phyloP scores from a whole-genome alignment of 2,113 vertebrate genomes.

The Crotalus viridis region DNA sequence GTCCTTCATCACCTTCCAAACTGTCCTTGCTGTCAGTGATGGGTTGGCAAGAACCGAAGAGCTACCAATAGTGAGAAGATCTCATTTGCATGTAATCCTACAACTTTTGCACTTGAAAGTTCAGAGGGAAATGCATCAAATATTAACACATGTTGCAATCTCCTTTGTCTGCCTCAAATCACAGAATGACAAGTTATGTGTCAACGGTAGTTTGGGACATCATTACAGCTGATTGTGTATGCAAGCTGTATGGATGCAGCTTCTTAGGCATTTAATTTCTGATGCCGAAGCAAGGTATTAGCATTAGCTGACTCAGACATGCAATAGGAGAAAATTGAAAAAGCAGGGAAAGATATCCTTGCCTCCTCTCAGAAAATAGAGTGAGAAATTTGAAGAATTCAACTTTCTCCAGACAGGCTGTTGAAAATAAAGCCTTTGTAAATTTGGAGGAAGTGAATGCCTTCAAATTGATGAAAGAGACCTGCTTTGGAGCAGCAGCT shows the following conservation, averaged over 20 bases:
- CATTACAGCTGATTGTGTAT: not conserved
- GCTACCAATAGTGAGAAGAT: not conserved
- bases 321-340: not conserved
- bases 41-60: not conserved
- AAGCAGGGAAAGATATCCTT: too few relatives aligned
- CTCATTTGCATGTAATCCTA: conserved; percentile 5
- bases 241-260: not conserved
- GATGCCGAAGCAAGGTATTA: not conserved
- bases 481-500: not conserved
- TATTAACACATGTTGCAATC: not conserved
- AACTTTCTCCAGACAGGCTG: not conserved
- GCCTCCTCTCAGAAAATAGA: not conserved
- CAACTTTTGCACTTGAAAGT: not conserved
- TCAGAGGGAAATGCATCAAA: not conserved
- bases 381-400: not conserved
- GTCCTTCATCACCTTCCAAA: not conserved
- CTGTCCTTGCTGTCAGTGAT: not conserved
- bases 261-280: not conserved
- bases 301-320: not conserved
- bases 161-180: not conserved
- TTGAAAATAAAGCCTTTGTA: not conserved
- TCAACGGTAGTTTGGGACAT: not conserved
- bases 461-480: not conserved
- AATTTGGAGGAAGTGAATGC: not conserved
- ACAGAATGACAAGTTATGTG: not conserved